A percentile compares a stretch with the other conserved stretches of the same genome.
phyloP scores from a whole-genome alignment of 1,140 invertebrate genomes.

The Sweltsa coloradensis region DNA sequence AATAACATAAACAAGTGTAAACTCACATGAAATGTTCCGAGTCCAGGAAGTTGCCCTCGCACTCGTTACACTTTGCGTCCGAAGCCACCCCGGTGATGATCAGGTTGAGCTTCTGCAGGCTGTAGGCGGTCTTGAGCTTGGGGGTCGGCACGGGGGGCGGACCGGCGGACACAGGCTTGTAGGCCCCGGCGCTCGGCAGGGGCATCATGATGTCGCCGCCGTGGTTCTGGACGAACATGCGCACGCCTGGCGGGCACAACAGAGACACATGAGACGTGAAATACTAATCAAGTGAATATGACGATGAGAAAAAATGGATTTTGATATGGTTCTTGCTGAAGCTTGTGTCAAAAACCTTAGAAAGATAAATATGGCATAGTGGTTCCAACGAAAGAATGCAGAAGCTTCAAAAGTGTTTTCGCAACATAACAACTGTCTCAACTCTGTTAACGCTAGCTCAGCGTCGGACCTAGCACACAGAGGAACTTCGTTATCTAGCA shows the following conservation, averaged over 20 bases:
- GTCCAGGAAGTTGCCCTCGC: conserved; percentile 47
- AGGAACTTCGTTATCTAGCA: no score
- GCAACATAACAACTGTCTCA: no score
- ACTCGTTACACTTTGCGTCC: conserved; percentile 45
- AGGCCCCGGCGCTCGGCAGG: background rate
- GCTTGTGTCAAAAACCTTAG: background rate
- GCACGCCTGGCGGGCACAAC: background rate
- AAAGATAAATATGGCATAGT: background rate
- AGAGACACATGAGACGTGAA: background rate
- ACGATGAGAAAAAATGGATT: background rate
- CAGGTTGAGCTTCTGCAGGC: background rate
- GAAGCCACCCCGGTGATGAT: conserved; percentile 3
- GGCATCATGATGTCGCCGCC: conserved; percentile 12
- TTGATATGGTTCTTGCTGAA: background rate
- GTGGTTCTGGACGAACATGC: background rate
- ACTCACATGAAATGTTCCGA: conserved; percentile 56
- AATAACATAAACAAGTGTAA: conserved; percentile 5
- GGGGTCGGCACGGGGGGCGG: background rate
- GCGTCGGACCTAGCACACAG: no score
- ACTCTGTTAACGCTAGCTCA: no score
- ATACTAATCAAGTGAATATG: background rate
- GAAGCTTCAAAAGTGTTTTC: no score
- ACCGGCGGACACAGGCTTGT: background rate
- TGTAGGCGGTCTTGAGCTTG: background rate
- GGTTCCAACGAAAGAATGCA: no score